Evolutionary conservation across 2,797 vertebrate genomes (phyloP), one percentile per base, ranked within the genome.

Genomic region (Peromyscus melanophrys): DNA sequence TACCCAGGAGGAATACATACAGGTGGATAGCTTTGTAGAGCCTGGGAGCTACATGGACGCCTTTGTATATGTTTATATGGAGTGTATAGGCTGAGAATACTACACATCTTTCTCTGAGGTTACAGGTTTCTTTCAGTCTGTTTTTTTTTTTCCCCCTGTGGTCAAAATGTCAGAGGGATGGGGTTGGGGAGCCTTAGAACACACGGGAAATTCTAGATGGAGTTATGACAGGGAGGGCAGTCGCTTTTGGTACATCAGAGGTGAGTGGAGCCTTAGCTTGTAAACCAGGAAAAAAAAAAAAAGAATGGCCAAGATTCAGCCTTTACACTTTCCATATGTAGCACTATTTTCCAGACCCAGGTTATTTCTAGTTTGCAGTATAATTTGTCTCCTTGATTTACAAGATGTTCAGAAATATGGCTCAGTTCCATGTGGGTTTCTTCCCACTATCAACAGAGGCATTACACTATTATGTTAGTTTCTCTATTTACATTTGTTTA

Each of bases 401-500:
- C 29, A 71, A 81, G 61, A 34, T 94, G 17, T 82, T 82, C 67
- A 85, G 52, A 94, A 77, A 40, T 69, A 77, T 80, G 25, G 13
- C 37, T 88, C 83, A 71, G 59, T 37, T 67, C 11, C 12, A 21
- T 57, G 16, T 78, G 78, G 49, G 27, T 17, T 87, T 90, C 63
- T 59, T 31, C 11, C 37, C 63, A 57, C 59, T 61, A 75, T 29
- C 63, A 90, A n/a, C 78, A 31, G 88, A 40, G 31, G 55, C 69
- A 19, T 85, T 85, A 71, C 19, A 52, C 8, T 81, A 21, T 69
- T 85, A 82, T 40, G 84, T 80, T 88, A 40, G n/a, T n/a, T 91
- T 88, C 43, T 57, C 90, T 94, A 88, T 61, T 96, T 85, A 52
- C 86, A 94, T 14, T 92, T 63, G 77, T 52, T 85, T 86, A 87